A percentile compares a stretch with the other conserved stretches of the same genome.
These are phyloP conservation scores for Sylvilagus floridanus DNA, from an alignment of 2,797 vertebrate genomes.

Conservation along the genomic window DNA sequence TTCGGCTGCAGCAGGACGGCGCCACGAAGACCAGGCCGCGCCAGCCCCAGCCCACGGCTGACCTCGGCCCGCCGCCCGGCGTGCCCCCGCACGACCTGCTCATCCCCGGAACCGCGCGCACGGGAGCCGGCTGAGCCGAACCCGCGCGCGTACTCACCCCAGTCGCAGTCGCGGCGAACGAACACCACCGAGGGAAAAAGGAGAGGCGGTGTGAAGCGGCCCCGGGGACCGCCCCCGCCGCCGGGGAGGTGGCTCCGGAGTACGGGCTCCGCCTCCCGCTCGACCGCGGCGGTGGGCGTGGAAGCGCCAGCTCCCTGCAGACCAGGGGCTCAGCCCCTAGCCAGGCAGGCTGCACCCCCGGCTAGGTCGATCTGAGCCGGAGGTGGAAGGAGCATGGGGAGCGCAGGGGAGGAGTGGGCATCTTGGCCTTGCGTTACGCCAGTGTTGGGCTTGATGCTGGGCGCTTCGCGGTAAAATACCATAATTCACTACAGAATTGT, in stretches of 20 bases:
- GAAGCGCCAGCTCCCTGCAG: accelerated
- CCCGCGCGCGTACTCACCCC: constrained; percentile 42
- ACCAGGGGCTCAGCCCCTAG: neutral
- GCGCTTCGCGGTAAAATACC: neutral
- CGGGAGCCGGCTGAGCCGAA: neutral
- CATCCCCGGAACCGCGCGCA: too few relatives aligned
- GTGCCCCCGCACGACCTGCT: neutral
- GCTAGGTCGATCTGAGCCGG: accelerated
- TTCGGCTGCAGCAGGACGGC: neutral
- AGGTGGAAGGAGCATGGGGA: neutral
- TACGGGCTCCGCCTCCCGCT: constrained; percentile 56
- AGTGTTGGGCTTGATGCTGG: neutral
- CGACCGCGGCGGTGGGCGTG: neutral
- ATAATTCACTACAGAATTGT: neutral
- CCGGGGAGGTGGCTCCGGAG: neutral
- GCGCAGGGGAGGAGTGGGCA: accelerated
- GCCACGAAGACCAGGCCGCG: neutral
- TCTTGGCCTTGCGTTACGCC: neutral
- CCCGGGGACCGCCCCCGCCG: neutral
- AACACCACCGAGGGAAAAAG: accelerated
- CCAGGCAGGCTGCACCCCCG: neutral
- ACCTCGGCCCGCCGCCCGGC: neutral
- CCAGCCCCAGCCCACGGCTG: neutral
- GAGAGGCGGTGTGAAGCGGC: accelerated
- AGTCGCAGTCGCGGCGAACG: accelerated